Evolutionary conservation across 2,888 invertebrate species (phyloP), one percentile per base, ranked within the genome.

Genomic region (Adineta ricciae): DNA sequence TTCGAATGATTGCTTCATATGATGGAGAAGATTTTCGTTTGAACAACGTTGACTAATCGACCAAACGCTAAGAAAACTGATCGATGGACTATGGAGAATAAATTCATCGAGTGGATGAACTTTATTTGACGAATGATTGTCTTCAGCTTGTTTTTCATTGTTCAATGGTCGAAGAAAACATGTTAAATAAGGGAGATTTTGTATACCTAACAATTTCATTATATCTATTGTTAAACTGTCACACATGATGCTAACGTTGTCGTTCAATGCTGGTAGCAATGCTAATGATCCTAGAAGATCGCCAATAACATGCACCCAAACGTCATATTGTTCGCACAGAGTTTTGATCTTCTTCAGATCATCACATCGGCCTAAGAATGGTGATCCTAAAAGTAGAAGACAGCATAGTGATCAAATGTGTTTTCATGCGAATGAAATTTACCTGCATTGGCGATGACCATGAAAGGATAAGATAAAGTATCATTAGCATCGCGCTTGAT

Each of bases 401-500:
- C n/a, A n/a, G n/a, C n/a, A n/a, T n/a, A n/a, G n/a, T n/a, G n/a
- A n/a, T n/a, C n/a, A n/a, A n/a, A n/a, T n/a, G n/a, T n/a, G n/a
- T n/a, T n/a, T n/a, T n/a, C n/a, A n/a, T n/a, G n/a, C n/a, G n/a
- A n/a, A n/a, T n/a, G n/a, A n/a, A n/a, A n/a, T n/a, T n/a, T 36
- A 78, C 78, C 78, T n/a, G 41, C 78, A 78, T 78, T 78, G 21
- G 78, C 78, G 41, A 78, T 78, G 41, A 78, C 19, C 78, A 78
- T 78, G n/a, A 78, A 41, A 1, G 78, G 78, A 78, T 78, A 78
- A 24, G 38, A 38, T n/a, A 36, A 0, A 3, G 41, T 41, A 78
- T 41, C 41, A 78, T 78, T 41, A 11, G 9, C 7, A 78, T 78
- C 78, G 0, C 41, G 38, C n/a, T 24, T 19, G 14, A 78, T 41